Evolutionary conservation across 2,113 vertebrate genomes (phyloP).

Genomic region (Scomber japonicus): DNA sequence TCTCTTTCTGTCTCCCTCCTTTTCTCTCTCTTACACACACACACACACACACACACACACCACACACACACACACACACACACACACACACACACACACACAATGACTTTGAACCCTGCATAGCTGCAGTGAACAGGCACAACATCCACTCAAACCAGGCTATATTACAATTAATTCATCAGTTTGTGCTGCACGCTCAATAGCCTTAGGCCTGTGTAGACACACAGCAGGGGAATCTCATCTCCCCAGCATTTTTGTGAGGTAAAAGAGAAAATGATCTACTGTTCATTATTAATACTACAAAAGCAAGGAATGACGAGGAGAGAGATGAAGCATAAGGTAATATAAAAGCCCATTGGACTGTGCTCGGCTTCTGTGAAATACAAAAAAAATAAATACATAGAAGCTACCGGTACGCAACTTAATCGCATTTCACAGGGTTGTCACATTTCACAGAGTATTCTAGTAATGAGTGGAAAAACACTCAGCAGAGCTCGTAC

Average conservation of each 20-base stretch:
- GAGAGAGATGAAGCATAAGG: conserved; percentile 17
- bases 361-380: conserved; percentile 32
- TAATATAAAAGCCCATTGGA: conserved; percentile 30
- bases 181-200: conserved; percentile 47
- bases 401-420: conserved; percentile 18
- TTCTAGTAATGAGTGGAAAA: conserved; percentile 49
- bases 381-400: conserved; percentile 25
- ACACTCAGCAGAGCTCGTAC: conserved; percentile 24
- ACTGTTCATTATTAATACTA: conserved; percentile 63
- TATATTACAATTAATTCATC: conserved; percentile 74
- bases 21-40: background rate
- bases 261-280: conserved; percentile 55
- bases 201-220: conserved; percentile 58
- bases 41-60: conserved; percentile 10
- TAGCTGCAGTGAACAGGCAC: conserved; percentile 34
- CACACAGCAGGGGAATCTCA: conserved; percentile 64
- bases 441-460: conserved; percentile 34
- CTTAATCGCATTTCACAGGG: conserved; percentile 47
- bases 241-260: conserved; percentile 59
- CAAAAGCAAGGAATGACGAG: conserved; percentile 35
- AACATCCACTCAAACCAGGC: conserved; percentile 38
- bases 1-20: background rate
- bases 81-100: conserved; percentile 10
- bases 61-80: conserved; percentile 1
- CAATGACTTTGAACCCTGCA: conserved; percentile 46